Percentiles rank a stretch among this genome's conserved stretches.
These are phyloP conservation scores for Helicoverpa armigera DNA, from an alignment of 1,140 invertebrate genomes.

Conservation along the genomic window DNA sequence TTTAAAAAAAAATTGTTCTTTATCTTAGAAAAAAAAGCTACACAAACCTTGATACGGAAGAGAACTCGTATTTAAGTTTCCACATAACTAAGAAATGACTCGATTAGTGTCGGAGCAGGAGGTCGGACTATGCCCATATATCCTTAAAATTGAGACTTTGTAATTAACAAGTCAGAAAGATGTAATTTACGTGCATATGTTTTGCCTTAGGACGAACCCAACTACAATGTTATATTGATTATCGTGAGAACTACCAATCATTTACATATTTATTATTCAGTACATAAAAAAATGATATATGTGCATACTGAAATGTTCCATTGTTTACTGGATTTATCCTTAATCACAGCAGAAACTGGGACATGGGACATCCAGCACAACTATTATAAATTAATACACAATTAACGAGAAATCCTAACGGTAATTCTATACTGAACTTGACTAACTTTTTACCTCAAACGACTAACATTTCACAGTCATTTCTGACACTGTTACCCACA, in stretches of 20 bases:
- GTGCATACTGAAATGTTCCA: no score
- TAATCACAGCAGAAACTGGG: neutral
- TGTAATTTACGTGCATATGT: slow-evolving; percentile 5
- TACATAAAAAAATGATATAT: no score
- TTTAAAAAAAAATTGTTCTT: no score
- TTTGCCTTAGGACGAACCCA: neutral
- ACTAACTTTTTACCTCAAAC: neutral
- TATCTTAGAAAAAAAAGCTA: no score
- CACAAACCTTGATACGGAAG: no score
- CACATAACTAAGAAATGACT: neutral
- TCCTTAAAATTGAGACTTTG: slow-evolving; percentile 22
- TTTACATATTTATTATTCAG: neutral
- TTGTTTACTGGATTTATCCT: neutral
- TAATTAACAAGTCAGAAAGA: slow-evolving; percentile 8
- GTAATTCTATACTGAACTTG: slow-evolving; percentile 7
- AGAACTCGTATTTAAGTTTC: no score
- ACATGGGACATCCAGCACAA: neutral
- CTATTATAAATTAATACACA: neutral
- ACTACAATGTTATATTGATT: neutral
- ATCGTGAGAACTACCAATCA: neutral
- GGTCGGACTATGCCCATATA: slow-evolving; percentile 14
- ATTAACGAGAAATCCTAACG: neutral
- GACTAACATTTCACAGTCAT: neutral
- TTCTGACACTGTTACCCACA: slow-evolving; percentile 28
- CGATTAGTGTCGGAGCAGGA: slow-evolving; percentile 8